Conservation (phyloP, 2,797 vertebrate genomes). For the Myotis daubentonii region DNA sequence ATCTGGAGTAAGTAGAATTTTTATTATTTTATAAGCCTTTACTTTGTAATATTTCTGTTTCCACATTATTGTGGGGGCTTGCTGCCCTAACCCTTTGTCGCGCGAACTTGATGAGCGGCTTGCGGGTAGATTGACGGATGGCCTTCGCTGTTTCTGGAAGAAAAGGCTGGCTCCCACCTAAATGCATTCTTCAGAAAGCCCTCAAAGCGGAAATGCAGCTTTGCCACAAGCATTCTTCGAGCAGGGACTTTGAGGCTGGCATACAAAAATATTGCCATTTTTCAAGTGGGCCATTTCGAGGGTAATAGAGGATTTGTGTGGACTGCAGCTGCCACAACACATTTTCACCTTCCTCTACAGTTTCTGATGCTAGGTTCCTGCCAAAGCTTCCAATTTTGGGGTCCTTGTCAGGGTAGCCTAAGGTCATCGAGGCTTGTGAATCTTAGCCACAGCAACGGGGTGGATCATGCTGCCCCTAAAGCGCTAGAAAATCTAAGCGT, state of each 20-base stretch:
- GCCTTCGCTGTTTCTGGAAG: conserved; percentile 80
- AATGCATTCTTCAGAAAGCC: conserved; percentile 80
- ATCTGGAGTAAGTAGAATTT: conserved; percentile 92
- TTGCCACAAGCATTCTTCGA: conserved; percentile 77
- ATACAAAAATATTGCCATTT: conserved; percentile 76
- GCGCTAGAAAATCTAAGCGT: neutral
- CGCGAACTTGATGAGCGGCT: conserved; percentile 83
- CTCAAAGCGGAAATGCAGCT: conserved; percentile 81
- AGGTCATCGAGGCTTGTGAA: neutral
- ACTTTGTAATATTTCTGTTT: conserved; percentile 94
- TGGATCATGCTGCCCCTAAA: neutral
- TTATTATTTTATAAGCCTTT: conserved; percentile 97
- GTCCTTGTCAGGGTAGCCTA: conserved; percentile 43
- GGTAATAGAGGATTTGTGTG: conserved; percentile 72
- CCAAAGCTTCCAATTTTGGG: conserved; percentile 52
- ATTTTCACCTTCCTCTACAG: conserved; percentile 43
- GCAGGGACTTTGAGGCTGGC: conserved; percentile 75
- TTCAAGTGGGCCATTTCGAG: conserved; percentile 72
- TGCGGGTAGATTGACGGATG: conserved; percentile 85
- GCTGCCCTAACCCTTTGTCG: conserved; percentile 86
- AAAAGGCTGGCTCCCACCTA: conserved; percentile 80
- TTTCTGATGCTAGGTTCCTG: conserved; percentile 55
- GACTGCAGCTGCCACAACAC: neutral
- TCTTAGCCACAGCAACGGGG: neutral
- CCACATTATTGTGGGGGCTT: conserved; percentile 88